Evolutionary conservation across 2,113 vertebrate genomes (phyloP).

Genomic region (Sphaerodactylus townsendi): DNA sequence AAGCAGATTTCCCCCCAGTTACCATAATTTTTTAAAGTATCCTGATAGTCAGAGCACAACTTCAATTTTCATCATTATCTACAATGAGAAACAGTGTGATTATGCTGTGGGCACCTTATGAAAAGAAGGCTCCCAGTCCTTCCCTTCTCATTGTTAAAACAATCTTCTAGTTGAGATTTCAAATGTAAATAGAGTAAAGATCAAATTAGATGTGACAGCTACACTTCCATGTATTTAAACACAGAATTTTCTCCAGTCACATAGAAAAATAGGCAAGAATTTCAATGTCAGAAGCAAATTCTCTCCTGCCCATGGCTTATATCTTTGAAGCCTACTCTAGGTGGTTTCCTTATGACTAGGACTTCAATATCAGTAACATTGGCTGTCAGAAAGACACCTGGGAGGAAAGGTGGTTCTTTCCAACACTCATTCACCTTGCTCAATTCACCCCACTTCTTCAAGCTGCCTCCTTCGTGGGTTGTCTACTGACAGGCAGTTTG

Average conservation of each 20-base stretch:
- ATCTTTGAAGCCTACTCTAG: not conserved
- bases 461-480: too few species aligned
- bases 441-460: too few species aligned
- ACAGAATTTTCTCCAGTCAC: not conserved
- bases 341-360: too few species aligned
- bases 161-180: constrained; percentile 47
- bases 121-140: not conserved
- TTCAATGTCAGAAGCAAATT: not conserved
- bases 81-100: constrained; percentile 49
- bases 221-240: not conserved
- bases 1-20: constrained; percentile 33
- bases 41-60: constrained; percentile 18
- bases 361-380: too few species aligned
- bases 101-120: constrained; percentile 35
- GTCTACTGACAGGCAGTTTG: too few species aligned
- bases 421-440: too few species aligned
- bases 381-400: too few species aligned
- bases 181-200: not conserved
- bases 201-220: not conserved
- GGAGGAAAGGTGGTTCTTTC: too few species aligned
- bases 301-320: not conserved
- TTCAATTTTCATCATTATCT: constrained; percentile 46
- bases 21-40: constrained; percentile 35
- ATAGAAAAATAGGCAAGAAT: not conserved
- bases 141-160: constrained; percentile 23